A percentile compares a stretch with the other conserved stretches of the same genome.
These are phyloP conservation scores for Gallinago solitaria DNA, from an alignment of 2,797 vertebrate species.

Conservation along the genomic window DNA sequence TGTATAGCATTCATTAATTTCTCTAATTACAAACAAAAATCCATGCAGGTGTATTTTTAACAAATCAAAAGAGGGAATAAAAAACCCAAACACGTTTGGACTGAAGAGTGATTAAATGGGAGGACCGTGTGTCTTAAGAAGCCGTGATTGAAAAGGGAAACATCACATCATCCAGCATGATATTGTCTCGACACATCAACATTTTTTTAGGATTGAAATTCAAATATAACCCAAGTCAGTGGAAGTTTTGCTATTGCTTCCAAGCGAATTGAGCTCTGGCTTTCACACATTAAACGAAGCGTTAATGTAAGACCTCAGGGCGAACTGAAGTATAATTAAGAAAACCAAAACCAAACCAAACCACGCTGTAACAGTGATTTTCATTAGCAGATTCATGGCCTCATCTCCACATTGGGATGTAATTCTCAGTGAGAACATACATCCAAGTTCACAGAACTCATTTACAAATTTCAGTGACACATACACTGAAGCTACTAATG, in stretches of 20 bases:
- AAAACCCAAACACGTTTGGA: not conserved
- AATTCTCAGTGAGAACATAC: not conserved
- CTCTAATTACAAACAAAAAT: not conserved
- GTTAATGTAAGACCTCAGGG: not conserved
- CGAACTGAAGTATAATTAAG: not conserved
- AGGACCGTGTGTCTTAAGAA: not conserved
- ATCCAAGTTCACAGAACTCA: not conserved
- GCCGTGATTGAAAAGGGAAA: not conserved
- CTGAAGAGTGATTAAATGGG: not conserved
- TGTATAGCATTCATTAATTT: not conserved
- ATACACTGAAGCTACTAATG: not conserved
- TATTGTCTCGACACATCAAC: not conserved
- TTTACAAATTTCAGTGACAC: not conserved
- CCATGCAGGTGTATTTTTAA: not conserved
- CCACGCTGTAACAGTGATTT: not conserved
- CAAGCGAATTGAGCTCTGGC: not conserved
- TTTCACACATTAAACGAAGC: not conserved
- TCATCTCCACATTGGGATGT: not conserved
- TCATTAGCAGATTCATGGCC: not conserved
- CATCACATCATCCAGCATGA: not conserved
- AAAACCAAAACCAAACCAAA: constrained; percentile 28
- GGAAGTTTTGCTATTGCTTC: constrained; percentile 15
- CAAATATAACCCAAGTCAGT: not conserved
- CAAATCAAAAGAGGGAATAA: not conserved
- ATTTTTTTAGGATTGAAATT: not conserved